Percentiles rank a stretch among this genome's conserved stretches.
Evolutionary conservation across 2,888 invertebrate species (phyloP).

Genomic region (Sinodicranocentrus sp.): DNA sequence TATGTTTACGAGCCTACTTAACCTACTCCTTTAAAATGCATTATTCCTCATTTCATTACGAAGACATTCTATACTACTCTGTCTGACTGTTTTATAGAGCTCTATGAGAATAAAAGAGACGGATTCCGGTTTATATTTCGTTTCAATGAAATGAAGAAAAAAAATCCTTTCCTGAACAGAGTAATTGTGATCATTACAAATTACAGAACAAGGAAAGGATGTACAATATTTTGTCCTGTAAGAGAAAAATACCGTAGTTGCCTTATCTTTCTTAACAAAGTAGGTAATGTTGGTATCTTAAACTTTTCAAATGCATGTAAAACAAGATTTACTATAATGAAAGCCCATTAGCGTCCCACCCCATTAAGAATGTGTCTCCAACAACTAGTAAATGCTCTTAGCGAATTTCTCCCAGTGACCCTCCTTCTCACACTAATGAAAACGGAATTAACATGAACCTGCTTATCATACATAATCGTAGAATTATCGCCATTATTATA

Average conservation of each 20-base stretch:
- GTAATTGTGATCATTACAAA: conserved; percentile 29
- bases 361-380: conserved; percentile 10
- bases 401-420: neutral
- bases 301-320: conserved; percentile 46
- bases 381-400: neutral
- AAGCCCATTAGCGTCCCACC: conserved; percentile 51
- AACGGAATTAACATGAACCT: conserved; percentile 4
- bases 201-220: conserved; percentile 15
- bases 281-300: no score
- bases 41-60: no score
- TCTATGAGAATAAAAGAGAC: no score
- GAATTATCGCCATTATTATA: conserved; percentile 38
- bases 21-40: no score
- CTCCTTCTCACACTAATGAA: neutral
- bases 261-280: neutral
- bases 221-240: conserved; percentile 19
- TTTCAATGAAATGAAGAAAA: conserved; percentile 19
- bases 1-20: neutral
- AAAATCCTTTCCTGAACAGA: conserved; percentile 16
- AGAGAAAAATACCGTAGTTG: neutral
- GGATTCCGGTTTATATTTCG: neutral
- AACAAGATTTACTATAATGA: conserved; percentile 63
- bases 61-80: no score
- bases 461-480: conserved; percentile 42
- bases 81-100: no score